Base-by-base conservation (phyloP, 2,888 invertebrate genomes). In the Arrhopalites spinosus region DNA sequence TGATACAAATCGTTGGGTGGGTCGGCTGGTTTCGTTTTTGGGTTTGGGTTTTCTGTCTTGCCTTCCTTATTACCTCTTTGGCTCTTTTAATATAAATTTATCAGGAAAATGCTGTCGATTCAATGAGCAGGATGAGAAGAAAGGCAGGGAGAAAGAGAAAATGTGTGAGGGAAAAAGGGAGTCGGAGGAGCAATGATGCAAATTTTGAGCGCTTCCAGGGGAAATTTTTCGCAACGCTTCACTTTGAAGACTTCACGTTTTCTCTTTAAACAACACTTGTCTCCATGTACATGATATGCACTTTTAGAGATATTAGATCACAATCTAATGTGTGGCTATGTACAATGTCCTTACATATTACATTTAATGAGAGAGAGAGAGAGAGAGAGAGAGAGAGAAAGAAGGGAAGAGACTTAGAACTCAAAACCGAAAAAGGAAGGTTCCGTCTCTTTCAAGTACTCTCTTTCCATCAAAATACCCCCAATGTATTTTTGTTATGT, bases 221-320 rank as follows among this genome's bases (percentile, higher is more conserved):
- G 61, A 50, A 71, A 75, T 75, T 75, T 75, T 75, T 75, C 75
- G 75, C 75, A 75, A 75, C 66, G 75, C 75, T 75, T 70, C 75
- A 68, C 73, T 74, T 74, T 74, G 69, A 74, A 30, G 69, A 59
- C 30, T 29, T 56, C 56, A 5, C 43, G 29, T 23, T 43, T 36
- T 56, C 20, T 15, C 3, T 7, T 59, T 50, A 50, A 50, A 50
- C 50, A 50, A 3, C 36, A 36, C 11, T 11, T 11, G 3, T 11
- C 36, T 36, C 36, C 3, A 3, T 11, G 36, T 36, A 3, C 11
- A 36, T 36, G 11, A 36, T 36, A 11, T 36, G 36, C 36, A 36
- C 36, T 36, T 36, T 36, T 36, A 36, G 36, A 36, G 5, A 7
- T 11, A 7, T 36, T 36, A 36, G 36, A 36, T 36, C 36, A 36